Percentiles rank a stretch among this genome's conserved stretches.
Conservation (phyloP, 2,797 vertebrate species). For the Pantherophis alleghaniensis region DNA sequence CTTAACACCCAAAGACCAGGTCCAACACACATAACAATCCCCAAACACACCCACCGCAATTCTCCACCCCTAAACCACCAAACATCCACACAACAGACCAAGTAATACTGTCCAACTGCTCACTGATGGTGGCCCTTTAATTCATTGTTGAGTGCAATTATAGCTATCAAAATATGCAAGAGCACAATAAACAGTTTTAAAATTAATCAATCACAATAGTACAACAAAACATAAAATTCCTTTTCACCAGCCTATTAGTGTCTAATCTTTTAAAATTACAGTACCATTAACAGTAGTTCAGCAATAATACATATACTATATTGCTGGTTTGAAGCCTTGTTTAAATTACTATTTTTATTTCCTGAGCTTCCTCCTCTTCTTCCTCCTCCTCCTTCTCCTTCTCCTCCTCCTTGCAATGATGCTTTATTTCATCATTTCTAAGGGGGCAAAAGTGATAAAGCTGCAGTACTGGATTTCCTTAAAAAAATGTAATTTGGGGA, state of each 20-base stretch:
- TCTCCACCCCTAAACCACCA: too few relatives aligned
- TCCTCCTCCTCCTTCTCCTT: neutral
- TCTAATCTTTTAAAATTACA: neutral
- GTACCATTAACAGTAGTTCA: neutral
- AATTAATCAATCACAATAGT: neutral
- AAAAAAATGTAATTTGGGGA: neutral
- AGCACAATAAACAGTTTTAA: neutral
- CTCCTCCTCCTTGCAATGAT: neutral
- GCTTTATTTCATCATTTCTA: neutral
- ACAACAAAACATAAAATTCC: neutral
- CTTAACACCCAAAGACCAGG: too few relatives aligned
- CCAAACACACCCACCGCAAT: too few relatives aligned
- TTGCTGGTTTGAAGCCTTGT: neutral
- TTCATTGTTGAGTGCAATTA: too few relatives aligned
- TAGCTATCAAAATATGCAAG: neutral
- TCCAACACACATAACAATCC: too few relatives aligned
- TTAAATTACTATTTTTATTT: neutral
- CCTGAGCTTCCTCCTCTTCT: neutral
- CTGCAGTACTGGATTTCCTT: neutral
- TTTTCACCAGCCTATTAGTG: neutral
- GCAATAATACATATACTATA: neutral
- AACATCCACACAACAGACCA: too few relatives aligned
- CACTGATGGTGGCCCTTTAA: too few relatives aligned
- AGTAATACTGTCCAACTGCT: too few relatives aligned
- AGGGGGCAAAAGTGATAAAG: neutral